Conservation (phyloP, 2,797 vertebrate genomes). For the Coreius guichenoti region DNA sequence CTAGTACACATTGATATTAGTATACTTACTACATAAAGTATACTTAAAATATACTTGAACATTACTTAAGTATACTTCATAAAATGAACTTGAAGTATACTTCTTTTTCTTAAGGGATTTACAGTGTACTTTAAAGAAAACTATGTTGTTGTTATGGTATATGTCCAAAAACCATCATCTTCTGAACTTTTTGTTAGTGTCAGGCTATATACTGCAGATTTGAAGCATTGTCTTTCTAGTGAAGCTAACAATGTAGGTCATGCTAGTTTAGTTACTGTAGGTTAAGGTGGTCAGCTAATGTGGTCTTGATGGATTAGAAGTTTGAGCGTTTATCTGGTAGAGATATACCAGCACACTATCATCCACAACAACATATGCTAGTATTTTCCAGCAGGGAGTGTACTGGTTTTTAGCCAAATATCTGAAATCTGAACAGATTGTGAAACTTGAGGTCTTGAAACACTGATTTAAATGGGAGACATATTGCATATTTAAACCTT, state of each 20-base stretch:
- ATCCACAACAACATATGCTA: not conserved
- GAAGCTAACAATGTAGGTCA: not conserved
- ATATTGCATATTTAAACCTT: not conserved
- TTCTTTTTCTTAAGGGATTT: not conserved
- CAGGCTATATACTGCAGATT: not conserved
- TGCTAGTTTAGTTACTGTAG: not conserved
- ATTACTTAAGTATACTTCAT: too few species aligned
- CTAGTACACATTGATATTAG: too few species aligned
- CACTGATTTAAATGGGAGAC: not conserved
- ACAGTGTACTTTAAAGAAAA: not conserved
- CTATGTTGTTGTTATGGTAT: not conserved
- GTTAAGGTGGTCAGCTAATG: not conserved
- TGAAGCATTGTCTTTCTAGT: not conserved
- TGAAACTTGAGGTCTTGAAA: slow-evolving; percentile 15
- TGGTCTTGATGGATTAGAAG: not conserved
- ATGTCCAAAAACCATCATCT: not conserved
- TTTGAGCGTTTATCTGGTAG: not conserved
- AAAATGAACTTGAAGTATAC: too few species aligned
- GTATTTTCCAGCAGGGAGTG: not conserved
- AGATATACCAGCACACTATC: not conserved
- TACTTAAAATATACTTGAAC: too few species aligned
- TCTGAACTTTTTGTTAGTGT: not conserved
- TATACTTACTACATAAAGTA: too few species aligned
- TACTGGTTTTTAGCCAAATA: not conserved
- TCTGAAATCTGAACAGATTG: slow-evolving; percentile 8